Base-by-base conservation (phyloP, 2,888 invertebrate genomes). In the Sphecodes monilicornis region DNA sequence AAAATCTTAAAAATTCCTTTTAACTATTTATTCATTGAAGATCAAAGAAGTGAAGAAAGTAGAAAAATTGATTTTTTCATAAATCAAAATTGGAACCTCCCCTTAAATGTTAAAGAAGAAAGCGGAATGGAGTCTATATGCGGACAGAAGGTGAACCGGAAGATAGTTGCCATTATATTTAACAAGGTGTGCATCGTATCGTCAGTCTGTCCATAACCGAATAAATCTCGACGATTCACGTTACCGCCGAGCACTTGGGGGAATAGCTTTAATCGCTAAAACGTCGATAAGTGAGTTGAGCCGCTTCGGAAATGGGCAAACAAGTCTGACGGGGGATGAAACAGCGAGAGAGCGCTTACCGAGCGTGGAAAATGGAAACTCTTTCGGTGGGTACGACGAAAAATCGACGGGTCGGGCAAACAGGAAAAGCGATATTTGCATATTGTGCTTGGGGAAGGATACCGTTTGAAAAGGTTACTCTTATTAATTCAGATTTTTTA, bases 261-360 rank as follows among this genome's bases (percentile, higher is more conserved):
- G 80, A 16, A 32, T 29, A 54, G 68, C 50, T 81, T 82, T 82
- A 82, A 82, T 82, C 82, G 82, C 75, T 82, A 57, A 82, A 82
- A 82, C 81, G 82, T 80, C 82, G 82, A 82, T 76, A 75, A 75
- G 71, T 43, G 80, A 81, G 75, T 66, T 72, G 36, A 80, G 71
- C 81, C 81, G 54, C 46, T 54, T 54, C 75, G 82, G 75, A 80
- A 82, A 75, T 80, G 81, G 81, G 75, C 81, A 82, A 82, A 82
- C 82, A 82, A 75, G 54, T 75, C 54, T 76, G 81, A 82, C 70
- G 75, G 70, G 70, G 64, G 66, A 66, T 66, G 66, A 66, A 66
- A 66, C 66, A 66, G 36, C 22, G 36, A 16, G 60, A 60, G 60
- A 60, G 60, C 26, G 41, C 22, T 66, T 36, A 1, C 66, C 22